Evolutionary conservation across 2,797 vertebrate species (phyloP).

Genomic region (Acanthis flammea): DNA sequence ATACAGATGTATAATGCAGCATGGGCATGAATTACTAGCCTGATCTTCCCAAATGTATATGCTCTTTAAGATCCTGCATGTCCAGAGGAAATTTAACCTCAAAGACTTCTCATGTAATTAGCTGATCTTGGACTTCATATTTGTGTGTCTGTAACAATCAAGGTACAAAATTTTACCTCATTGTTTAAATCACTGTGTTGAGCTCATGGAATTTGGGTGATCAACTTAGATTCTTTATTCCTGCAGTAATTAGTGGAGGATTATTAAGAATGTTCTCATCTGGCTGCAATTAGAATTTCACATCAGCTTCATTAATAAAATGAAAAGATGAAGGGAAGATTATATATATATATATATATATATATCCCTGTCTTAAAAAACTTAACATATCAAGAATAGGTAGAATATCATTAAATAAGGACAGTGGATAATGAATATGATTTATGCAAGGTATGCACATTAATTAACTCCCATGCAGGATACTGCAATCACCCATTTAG

Average conservation of each 20-base stretch:
- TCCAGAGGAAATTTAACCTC: background rate
- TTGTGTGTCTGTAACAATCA: background rate
- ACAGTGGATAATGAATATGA: background rate
- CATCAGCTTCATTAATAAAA: background rate
- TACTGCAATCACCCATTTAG: constrained; percentile 6
- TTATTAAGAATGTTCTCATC: background rate
- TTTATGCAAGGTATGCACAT: constrained; percentile 7
- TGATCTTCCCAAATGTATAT: background rate
- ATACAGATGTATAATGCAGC: accelerated
- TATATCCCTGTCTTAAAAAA: background rate
- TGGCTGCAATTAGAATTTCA: background rate
- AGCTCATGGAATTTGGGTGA: background rate
- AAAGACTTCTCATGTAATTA: background rate
- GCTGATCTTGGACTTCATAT: background rate
- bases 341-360: background rate
- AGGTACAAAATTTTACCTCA: background rate
- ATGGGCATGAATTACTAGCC: accelerated
- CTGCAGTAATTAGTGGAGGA: background rate
- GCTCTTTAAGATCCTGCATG: background rate
- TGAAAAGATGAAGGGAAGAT: background rate
- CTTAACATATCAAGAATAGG: background rate
- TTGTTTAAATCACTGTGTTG: background rate
- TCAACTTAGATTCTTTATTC: background rate
- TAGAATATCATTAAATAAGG: constrained; percentile 26
- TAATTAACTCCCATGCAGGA: constrained; percentile 23